Evolutionary conservation across 2,113 vertebrate genomes (phyloP).

Genomic region (Grus americana): DNA sequence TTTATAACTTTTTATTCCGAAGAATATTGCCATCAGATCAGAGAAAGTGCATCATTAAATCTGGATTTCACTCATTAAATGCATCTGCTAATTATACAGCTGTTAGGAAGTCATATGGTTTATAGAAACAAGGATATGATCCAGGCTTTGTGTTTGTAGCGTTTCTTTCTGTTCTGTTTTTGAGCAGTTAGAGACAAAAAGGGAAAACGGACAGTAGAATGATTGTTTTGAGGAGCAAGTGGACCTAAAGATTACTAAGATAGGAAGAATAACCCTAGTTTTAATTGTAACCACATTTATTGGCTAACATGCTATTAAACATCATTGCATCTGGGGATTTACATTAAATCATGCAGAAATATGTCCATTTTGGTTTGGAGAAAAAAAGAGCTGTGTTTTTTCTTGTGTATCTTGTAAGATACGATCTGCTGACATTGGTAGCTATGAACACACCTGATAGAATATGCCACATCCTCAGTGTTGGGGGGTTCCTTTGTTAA

Average conservation of each 20-base stretch:
- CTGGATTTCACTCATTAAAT: not conserved
- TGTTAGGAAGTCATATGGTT: not conserved
- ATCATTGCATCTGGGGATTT: not conserved
- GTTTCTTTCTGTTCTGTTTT: not conserved
- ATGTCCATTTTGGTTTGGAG: not conserved
- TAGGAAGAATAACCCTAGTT: not conserved
- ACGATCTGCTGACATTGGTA: not conserved
- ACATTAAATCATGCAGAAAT: not conserved
- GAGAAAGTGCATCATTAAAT: not conserved
- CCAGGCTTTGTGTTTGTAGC: not conserved
- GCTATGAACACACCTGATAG: not conserved
- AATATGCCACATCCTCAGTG: not conserved
- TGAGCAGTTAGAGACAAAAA: not conserved
- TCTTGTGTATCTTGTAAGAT: accelerated
- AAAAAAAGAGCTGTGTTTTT: not conserved
- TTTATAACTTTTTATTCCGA: not conserved
- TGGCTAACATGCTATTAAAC: not conserved
- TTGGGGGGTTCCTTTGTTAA: not conserved
- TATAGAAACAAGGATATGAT: not conserved
- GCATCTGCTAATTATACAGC: not conserved
- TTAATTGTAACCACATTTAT: not conserved
- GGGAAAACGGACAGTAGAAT: not conserved
- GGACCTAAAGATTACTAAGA: not conserved
- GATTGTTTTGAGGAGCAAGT: not conserved
- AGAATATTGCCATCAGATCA: not conserved